Percentiles rank a stretch among this genome's conserved stretches.
Conservation (phyloP, 2,797 vertebrate genomes). For the Channa striata region DNA sequence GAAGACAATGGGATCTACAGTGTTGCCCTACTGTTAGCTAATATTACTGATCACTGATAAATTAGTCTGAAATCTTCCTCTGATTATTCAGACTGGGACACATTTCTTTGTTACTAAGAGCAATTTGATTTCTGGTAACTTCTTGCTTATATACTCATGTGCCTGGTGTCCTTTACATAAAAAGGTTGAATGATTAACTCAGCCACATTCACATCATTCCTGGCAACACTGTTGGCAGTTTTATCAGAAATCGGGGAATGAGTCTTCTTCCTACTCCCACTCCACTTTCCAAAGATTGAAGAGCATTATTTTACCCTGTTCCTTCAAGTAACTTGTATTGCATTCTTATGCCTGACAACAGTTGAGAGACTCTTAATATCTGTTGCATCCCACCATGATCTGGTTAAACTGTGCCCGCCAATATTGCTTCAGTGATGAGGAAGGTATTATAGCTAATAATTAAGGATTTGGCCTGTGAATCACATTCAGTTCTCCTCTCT, state of each 20-base stretch:
- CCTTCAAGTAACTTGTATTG: neutral
- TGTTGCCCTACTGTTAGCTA: neutral
- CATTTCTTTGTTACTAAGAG: slow-evolving; percentile 13
- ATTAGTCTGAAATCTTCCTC: no score
- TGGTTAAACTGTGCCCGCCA: neutral
- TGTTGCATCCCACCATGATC: neutral
- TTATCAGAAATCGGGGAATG: slow-evolving; percentile 38
- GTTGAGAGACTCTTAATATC: neutral
- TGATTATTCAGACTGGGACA: neutral
- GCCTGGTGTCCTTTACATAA: rapidly evolving
- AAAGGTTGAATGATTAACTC: neutral
- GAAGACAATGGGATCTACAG: neutral
- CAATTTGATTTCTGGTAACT: slow-evolving; percentile 35
- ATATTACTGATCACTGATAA: neutral
- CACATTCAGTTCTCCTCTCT: slow-evolving; percentile 29
- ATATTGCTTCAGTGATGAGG: neutral
- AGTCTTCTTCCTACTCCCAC: slow-evolving; percentile 32
- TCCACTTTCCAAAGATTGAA: no score
- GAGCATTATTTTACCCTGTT: neutral
- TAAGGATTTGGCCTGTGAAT: slow-evolving; percentile 29
- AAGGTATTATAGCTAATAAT: slow-evolving; percentile 6
- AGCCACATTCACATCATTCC: neutral
- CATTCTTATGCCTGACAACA: neutral
- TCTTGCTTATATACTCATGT: neutral
- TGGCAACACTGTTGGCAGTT: neutral